These are phyloP conservation scores for Dolichopus griseipennis DNA, from an alignment of 2,888 invertebrate genomes.

Conservation along the genomic window DNA sequence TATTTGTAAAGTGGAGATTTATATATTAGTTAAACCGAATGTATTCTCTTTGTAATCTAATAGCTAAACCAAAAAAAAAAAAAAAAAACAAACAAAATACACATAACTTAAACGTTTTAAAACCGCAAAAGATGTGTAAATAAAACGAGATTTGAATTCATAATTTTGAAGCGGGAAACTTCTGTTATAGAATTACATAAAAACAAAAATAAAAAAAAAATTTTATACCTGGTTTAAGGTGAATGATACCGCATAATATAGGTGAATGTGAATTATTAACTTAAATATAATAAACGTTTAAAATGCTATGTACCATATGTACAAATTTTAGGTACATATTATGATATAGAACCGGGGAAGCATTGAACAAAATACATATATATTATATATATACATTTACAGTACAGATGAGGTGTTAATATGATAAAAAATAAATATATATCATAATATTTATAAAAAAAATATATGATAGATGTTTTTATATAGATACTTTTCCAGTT, in stretches of 20 bases:
- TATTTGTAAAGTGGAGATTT: too few species aligned
- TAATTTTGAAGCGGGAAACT: slow-evolving; percentile 3
- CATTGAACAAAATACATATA: too few species aligned
- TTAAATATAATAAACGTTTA: not conserved
- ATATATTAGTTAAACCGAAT: too few species aligned
- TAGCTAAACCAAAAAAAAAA: not conserved
- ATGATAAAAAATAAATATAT: not conserved
- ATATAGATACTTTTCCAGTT: too few species aligned
- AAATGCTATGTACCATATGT: too few species aligned
- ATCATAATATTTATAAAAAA: not conserved
- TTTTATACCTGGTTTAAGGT: not conserved
- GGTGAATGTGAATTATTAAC: not conserved
- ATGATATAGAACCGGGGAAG: too few species aligned
- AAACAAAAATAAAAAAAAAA: not conserved
- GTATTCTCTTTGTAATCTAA: too few species aligned
- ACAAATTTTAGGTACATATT: too few species aligned
- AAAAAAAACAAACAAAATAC: not conserved
- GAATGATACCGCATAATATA: slow-evolving; percentile 4
- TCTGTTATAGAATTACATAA: not conserved
- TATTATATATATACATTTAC: too few species aligned
- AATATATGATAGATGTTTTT: too few species aligned
- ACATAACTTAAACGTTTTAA: not conserved
- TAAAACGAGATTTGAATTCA: not conserved
- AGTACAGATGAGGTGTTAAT: not conserved
- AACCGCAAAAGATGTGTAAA: slow-evolving; percentile 5